These are phyloP conservation scores for Eleutherodactylus coqui DNA, from an alignment of 2,797 vertebrate genomes.

Conservation along the genomic window DNA sequence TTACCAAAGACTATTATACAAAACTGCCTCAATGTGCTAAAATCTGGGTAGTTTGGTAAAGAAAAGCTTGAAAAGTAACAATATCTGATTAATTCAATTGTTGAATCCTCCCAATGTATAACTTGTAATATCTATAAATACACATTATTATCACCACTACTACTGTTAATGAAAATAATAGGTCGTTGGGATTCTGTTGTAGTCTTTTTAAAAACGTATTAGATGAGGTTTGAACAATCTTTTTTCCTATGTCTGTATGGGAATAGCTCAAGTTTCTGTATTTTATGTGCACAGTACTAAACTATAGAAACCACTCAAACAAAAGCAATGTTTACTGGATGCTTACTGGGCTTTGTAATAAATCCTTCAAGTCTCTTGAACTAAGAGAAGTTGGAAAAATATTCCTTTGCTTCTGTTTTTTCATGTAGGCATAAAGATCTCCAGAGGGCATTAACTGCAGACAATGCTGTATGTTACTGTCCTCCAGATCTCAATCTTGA, in stretches of 20 bases:
- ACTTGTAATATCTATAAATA: too few relatives aligned
- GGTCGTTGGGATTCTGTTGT: neutral
- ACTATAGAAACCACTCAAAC: slow-evolving; percentile 45
- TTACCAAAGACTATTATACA: too few relatives aligned
- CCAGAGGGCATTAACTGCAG: slow-evolving; percentile 57
- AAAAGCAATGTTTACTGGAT: slow-evolving; percentile 26
- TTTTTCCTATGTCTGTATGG: neutral
- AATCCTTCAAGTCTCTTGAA: slow-evolving; percentile 55
- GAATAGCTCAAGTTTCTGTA: neutral
- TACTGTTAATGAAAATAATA: too few relatives aligned
- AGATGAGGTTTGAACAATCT: neutral
- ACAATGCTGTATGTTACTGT: slow-evolving; percentile 60
- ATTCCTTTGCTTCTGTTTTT: slow-evolving; percentile 51
- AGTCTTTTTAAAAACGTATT: neutral
- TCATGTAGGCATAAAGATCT: slow-evolving; percentile 53
- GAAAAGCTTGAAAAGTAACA: too few relatives aligned
- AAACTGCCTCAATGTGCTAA: too few relatives aligned
- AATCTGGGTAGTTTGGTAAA: too few relatives aligned
- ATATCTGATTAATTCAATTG: too few relatives aligned
- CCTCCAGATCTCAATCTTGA: slow-evolving; percentile 46
- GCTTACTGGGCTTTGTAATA: slow-evolving; percentile 47
- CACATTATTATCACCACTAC: too few relatives aligned
- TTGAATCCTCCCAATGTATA: too few relatives aligned
- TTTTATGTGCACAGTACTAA: slow-evolving; percentile 4
- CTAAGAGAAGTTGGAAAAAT: slow-evolving; percentile 45